These are phyloP conservation scores for Holotrichia oblita DNA, from an alignment of 1,140 invertebrate genomes.

Conservation along the genomic window DNA sequence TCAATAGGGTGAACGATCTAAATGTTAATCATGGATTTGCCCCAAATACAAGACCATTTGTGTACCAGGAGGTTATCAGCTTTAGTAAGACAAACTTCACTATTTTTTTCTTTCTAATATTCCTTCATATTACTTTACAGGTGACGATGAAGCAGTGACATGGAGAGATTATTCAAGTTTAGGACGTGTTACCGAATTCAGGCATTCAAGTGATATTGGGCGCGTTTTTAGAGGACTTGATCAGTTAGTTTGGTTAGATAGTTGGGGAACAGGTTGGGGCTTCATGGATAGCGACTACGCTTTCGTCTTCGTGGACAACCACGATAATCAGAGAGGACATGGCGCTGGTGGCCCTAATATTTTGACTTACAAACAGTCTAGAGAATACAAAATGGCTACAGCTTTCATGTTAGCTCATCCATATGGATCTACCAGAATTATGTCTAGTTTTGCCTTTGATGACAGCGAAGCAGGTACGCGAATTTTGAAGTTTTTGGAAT, in stretches of 20 bases:
- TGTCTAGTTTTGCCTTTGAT: slow-evolving; percentile 77
- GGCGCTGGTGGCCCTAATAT: slow-evolving; percentile 64
- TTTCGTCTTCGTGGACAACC: slow-evolving; percentile 71
- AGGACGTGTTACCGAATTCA: slow-evolving; percentile 81
- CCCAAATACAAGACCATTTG: slow-evolving; percentile 68
- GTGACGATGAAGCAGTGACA: slow-evolving; percentile 70
- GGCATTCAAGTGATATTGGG: slow-evolving; percentile 68
- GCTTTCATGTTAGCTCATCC: slow-evolving; percentile 85
- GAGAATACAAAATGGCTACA: slow-evolving; percentile 73
- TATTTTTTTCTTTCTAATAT: no score
- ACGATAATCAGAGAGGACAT: slow-evolving; percentile 62
- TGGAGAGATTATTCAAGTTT: slow-evolving; percentile 71
- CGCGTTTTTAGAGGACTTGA: slow-evolving; percentile 65
- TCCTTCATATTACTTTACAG: not conserved
- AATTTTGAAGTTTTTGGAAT: not conserved
- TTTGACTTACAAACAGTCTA: slow-evolving; percentile 67
- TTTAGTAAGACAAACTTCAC: slow-evolving; percentile 47
- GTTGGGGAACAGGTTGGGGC: slow-evolving; percentile 64
- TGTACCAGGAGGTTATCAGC: slow-evolving; percentile 87
- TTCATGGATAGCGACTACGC: slow-evolving; percentile 64
- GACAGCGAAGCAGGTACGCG: slow-evolving; percentile 61
- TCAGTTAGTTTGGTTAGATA: slow-evolving; percentile 55
- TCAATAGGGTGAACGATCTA: slow-evolving; percentile 68
- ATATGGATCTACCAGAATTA: slow-evolving; percentile 76
- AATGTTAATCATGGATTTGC: slow-evolving; percentile 70